Evolutionary conservation across 2,888 invertebrate genomes (phyloP).

Genomic region (Sminthurinus aureus): DNA sequence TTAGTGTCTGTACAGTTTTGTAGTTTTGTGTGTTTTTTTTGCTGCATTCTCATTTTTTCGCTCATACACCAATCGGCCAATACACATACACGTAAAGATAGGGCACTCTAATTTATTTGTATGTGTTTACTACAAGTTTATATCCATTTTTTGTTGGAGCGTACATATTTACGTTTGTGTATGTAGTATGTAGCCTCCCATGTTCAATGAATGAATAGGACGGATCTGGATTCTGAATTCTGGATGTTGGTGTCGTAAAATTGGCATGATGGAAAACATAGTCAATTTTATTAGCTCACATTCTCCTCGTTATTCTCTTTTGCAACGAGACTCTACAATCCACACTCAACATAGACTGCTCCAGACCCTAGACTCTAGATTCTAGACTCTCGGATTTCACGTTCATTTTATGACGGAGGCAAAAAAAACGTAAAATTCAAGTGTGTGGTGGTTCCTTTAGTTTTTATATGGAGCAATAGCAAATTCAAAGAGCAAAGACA

Average conservation of each 20-base stretch:
- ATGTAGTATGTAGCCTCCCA: neutral
- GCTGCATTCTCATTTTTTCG: neutral
- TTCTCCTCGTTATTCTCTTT: constrained; percentile 13
- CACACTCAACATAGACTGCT: too few relatives aligned
- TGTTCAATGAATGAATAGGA: neutral
- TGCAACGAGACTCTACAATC: neutral
- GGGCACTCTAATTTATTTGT: too few relatives aligned
- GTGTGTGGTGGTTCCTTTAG: constrained; percentile 27
- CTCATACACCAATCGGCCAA: neutral
- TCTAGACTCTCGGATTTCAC: constrained; percentile 20
- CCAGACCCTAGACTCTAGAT: neutral
- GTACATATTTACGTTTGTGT: neutral
- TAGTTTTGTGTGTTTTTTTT: neutral
- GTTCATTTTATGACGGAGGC: constrained; percentile 19
- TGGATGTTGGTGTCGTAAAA: constrained; percentile 22
- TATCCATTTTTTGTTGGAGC: too few relatives aligned
- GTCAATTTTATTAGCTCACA: constrained; percentile 27
- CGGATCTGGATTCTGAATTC: neutral
- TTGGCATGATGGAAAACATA: constrained; percentile 29
- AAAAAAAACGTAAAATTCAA: constrained; percentile 31
- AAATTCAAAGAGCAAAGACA: too few relatives aligned
- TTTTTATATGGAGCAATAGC: neutral
- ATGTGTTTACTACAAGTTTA: too few relatives aligned
- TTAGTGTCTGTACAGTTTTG: too few relatives aligned
- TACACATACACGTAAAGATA: too few relatives aligned